Percentiles rank a stretch among this genome's conserved stretches.
These are phyloP conservation scores for Hypena proboscidalis DNA, from an alignment of 2,888 invertebrate genomes.

Conservation along the genomic window DNA sequence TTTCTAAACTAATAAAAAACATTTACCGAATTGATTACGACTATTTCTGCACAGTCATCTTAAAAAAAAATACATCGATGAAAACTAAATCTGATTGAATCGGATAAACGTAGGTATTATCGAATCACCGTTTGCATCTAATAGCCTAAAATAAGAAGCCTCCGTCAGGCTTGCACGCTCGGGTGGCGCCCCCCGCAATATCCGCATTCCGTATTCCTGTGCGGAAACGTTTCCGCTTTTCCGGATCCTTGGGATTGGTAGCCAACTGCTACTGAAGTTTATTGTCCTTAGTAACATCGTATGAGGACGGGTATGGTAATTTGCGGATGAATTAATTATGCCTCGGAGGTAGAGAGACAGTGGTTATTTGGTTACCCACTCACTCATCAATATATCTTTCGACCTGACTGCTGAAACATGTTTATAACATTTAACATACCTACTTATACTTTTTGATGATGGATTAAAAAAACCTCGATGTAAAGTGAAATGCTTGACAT, in stretches of 20 bases:
- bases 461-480: too few species aligned
- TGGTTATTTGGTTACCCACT: too few species aligned
- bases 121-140: conserved; percentile 52
- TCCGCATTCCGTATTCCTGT: conserved; percentile 60
- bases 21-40: too few species aligned
- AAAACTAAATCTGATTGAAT: conserved; percentile 19
- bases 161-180: conserved; percentile 47
- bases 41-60: too few species aligned
- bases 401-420: too few species aligned
- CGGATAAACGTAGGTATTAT: conserved; percentile 36
- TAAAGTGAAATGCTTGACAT: too few species aligned
- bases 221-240: conserved; percentile 48
- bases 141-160: conserved; percentile 59
- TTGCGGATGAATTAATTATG: neutral
- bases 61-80: conserved; percentile 9
- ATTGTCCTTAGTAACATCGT: conserved; percentile 18
- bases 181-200: conserved; percentile 49
- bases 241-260: conserved; percentile 46
- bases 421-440: too few species aligned
- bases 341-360: too few species aligned
- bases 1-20: too few species aligned
- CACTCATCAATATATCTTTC: too few species aligned
- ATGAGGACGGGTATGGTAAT: neutral
- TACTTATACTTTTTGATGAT: too few species aligned
- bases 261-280: conserved; percentile 12